These are phyloP conservation scores for Heliocidaris erythrogramma DNA, from an alignment of 35 echinoderm and acorn worm genomes.

Conservation along the genomic window DNA sequence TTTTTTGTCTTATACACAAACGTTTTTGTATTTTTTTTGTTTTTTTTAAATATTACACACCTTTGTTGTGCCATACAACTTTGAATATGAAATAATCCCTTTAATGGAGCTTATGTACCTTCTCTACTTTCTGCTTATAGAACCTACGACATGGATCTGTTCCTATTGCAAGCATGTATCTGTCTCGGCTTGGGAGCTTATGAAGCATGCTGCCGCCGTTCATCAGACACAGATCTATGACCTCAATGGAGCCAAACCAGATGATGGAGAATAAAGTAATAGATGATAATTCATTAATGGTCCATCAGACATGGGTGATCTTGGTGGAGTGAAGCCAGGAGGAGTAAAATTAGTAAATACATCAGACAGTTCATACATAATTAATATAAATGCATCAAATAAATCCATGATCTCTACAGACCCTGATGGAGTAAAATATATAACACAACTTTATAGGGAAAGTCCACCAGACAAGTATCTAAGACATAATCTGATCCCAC, in stretches of 20 bases:
- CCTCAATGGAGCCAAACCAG: constrained; percentile 18
- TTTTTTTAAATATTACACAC: too few relatives aligned
- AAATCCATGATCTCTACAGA: background rate
- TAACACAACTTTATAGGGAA: background rate
- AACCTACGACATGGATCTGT: constrained; percentile 61
- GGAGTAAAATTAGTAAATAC: background rate
- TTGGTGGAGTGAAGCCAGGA: background rate
- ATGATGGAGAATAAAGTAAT: background rate
- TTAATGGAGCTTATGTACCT: background rate
- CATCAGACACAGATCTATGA: constrained; percentile 68
- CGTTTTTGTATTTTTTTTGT: too few relatives aligned
- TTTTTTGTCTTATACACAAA: too few relatives aligned
- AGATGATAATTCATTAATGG: background rate
- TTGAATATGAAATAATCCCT: too few relatives aligned
- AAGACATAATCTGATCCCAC: background rate
- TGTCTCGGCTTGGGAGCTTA: constrained; percentile 56
- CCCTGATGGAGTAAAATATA: background rate
- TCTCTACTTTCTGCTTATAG: constrained; percentile 9
- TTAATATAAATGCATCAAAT: too few relatives aligned
- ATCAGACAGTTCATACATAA: background rate
- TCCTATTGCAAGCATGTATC: constrained; percentile 62
- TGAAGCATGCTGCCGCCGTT: constrained; percentile 55
- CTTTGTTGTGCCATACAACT: too few relatives aligned
- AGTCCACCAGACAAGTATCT: background rate
- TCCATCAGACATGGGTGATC: background rate